A percentile compares a stretch with the other conserved stretches of the same genome.
Conservation (phyloP, 2,113 vertebrate species). For the Sphyrna mokarran region DNA sequence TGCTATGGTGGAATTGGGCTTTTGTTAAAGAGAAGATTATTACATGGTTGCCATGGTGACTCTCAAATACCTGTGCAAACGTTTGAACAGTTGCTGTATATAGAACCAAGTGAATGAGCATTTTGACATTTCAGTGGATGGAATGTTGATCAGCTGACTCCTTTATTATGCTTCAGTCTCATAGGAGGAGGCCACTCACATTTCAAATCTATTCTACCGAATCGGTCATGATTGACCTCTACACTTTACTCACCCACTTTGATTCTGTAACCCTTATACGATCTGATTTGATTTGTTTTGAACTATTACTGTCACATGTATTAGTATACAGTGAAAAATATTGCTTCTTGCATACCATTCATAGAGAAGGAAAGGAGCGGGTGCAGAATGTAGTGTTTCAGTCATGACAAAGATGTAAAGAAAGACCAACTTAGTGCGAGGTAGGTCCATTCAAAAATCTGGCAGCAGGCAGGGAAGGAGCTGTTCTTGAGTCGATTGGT, state of each 20-base stretch:
- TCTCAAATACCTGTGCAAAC: background rate
- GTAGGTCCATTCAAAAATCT: too few species aligned
- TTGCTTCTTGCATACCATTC: too few species aligned
- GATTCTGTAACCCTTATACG: background rate
- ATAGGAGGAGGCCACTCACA: background rate
- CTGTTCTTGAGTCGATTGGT: too few species aligned
- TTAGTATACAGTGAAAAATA: too few species aligned
- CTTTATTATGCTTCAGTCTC: background rate
- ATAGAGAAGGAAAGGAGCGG: too few species aligned
- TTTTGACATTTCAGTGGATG: background rate
- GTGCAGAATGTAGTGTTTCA: too few species aligned
- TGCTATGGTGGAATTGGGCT: background rate
- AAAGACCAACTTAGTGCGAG: too few species aligned
- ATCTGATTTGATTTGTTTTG: background rate
- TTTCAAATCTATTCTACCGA: background rate
- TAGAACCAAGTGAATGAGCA: background rate
- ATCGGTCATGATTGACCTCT: background rate
- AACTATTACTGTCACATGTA: too few species aligned
- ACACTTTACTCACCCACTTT: background rate
- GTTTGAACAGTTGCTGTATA: background rate
- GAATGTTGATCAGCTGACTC: background rate
- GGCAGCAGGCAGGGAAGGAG: too few species aligned
- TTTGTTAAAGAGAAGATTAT: background rate
- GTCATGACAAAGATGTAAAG: too few species aligned
- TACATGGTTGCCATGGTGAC: background rate